A percentile compares a stretch with the other conserved stretches of the same genome.
Evolutionary conservation across 2,888 invertebrate genomes (phyloP).

Genomic region (Synergus umbraculus): DNA sequence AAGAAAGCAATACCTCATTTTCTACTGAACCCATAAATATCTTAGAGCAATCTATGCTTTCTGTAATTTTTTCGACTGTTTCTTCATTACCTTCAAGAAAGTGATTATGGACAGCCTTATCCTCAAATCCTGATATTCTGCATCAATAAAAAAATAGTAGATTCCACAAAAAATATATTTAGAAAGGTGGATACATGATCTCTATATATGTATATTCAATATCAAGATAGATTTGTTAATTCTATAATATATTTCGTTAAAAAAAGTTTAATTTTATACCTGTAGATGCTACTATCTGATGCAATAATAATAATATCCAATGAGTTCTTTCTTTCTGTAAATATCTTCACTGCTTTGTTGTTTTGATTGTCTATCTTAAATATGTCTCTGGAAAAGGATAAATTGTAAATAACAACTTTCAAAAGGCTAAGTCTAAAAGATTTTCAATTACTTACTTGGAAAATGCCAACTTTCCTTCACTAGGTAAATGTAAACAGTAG

Average conservation of each 20-base stretch:
- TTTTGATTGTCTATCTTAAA: slow-evolving; percentile 54
- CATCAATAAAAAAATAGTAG: background rate
- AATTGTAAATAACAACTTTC: slow-evolving; percentile 2
- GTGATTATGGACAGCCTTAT: slow-evolving; percentile 48
- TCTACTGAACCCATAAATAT: slow-evolving; percentile 54
- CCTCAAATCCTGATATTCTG: slow-evolving; percentile 9
- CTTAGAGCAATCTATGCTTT: slow-evolving; percentile 54
- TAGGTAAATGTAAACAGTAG: slow-evolving; percentile 67
- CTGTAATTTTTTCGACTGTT: slow-evolving; percentile 46
- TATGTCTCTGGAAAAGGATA: slow-evolving; percentile 47
- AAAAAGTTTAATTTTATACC: slow-evolving; percentile 54
- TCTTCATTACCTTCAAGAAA: slow-evolving; percentile 49
- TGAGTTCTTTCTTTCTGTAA: slow-evolving; percentile 47
- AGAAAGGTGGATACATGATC: background rate
- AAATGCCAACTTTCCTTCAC: slow-evolving; percentile 61
- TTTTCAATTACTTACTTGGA: slow-evolving; percentile 61
- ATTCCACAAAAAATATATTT: background rate
- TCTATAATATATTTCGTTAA: background rate
- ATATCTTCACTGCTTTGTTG: slow-evolving; percentile 43
- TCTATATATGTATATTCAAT: background rate
- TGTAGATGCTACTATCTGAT: slow-evolving; percentile 60
- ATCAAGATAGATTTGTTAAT: background rate
- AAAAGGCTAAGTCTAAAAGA: background rate
- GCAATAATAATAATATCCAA: slow-evolving; percentile 53
- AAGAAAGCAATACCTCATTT: slow-evolving; percentile 48